Evolutionary conservation across 2,888 invertebrate genomes (phyloP).

Genomic region (Erannis defoliaria): DNA sequence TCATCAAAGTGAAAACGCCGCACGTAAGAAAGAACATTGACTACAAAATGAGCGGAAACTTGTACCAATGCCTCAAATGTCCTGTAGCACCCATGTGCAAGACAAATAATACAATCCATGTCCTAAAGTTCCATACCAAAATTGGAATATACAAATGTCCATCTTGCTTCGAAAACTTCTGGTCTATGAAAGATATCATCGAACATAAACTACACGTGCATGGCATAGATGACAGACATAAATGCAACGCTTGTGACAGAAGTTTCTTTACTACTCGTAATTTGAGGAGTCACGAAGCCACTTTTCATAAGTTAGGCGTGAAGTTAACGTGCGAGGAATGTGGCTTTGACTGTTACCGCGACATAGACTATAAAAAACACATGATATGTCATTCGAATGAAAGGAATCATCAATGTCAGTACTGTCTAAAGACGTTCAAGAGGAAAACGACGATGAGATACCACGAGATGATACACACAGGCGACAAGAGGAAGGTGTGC

Average conservation of each 20-base stretch:
- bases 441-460: constrained; percentile 59
- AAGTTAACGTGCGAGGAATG: constrained; percentile 67
- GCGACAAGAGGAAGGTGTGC: constrained; percentile 41
- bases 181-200: neutral
- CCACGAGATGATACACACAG: constrained; percentile 65
- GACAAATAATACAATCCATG: neutral
- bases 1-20: neutral
- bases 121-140: neutral
- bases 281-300: constrained; percentile 67
- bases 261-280: constrained; percentile 64
- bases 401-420: constrained; percentile 73
- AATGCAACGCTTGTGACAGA: constrained; percentile 73
- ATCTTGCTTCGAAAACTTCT: neutral
- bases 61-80: constrained; percentile 10
- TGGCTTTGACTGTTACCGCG: constrained; percentile 64
- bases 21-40: neutral
- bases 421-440: constrained; percentile 75
- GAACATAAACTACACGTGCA: constrained; percentile 67
- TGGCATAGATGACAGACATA: constrained; percentile 67
- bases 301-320: constrained; percentile 75
- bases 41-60: neutral
- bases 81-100: too few species aligned
- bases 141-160: neutral
- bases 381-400: neutral
- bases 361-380: constrained; percentile 66